phyloP scores from a whole-genome alignment of 2,797 vertebrate species.

The Tarsius wallacei region DNA sequence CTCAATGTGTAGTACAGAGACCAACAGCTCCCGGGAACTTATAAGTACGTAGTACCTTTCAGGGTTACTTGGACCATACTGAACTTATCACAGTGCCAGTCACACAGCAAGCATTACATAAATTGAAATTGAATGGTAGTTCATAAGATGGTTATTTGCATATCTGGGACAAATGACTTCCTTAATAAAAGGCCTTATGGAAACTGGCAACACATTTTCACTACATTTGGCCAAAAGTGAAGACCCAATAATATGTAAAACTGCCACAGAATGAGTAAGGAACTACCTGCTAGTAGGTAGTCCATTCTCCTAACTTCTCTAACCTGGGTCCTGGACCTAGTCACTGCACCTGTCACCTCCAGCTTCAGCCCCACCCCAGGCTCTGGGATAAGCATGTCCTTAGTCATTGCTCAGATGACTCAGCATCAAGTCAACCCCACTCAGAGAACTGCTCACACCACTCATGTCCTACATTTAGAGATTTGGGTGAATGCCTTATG shows the following conservation, averaged over 20 bases:
- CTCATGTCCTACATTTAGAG: not conserved
- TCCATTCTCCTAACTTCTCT: not conserved
- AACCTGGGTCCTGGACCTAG: not conserved
- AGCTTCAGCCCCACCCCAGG: constrained; percentile 27
- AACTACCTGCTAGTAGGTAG: not conserved
- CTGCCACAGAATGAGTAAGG: not conserved
- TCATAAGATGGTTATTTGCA: not conserved
- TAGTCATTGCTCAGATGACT: constrained; percentile 72
- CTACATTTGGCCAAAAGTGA: constrained; percentile 6
- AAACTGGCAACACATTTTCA: not conserved
- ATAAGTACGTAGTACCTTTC: not conserved
- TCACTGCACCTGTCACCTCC: not conserved
- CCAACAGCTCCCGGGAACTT: not conserved
- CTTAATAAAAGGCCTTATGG: not conserved
- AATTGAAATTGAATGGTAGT: not conserved
- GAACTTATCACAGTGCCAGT: not conserved
- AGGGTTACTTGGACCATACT: not conserved
- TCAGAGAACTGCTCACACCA: constrained; percentile 22
- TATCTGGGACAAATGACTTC: not conserved
- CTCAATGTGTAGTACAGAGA: not conserved
- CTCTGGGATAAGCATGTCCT: not conserved
- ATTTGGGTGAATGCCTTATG: not conserved
- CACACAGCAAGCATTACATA: not conserved
- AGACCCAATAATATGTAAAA: not conserved
- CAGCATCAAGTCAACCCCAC: constrained; percentile 24